Evolutionary conservation across 2,888 invertebrate species (phyloP).

Genomic region (Protophormia terraenovae): DNA sequence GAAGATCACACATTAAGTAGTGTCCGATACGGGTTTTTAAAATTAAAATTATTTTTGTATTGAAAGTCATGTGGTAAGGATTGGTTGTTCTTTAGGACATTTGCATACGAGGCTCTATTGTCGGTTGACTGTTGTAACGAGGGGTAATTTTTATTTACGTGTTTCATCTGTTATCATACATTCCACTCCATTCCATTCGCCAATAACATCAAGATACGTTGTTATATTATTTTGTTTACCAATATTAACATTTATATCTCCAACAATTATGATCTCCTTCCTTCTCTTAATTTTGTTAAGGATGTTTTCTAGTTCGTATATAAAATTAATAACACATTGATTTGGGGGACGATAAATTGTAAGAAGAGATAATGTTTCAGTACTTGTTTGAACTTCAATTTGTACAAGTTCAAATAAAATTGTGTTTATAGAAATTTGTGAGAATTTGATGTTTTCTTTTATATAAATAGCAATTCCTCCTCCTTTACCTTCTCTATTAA

Average conservation of each 20-base stretch:
- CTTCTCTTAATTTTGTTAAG: slow-evolving; percentile 13
- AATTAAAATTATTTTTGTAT: no score
- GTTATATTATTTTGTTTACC: no score
- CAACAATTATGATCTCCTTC: neutral
- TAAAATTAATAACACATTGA: neutral
- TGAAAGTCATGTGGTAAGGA: no score
- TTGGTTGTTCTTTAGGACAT: no score
- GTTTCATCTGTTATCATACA: no score
- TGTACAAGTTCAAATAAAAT: neutral
- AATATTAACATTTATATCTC: slow-evolving; percentile 40
- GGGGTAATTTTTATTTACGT: no score
- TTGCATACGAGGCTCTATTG: no score
- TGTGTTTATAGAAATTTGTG: neutral
- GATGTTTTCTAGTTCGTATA: neutral
- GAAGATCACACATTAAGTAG: no score
- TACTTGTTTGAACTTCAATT: neutral
- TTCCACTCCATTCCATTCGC: no score
- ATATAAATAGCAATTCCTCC: neutral
- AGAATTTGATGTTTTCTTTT: neutral
- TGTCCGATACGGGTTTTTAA: no score
- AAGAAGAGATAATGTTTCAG: neutral
- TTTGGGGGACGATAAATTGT: slow-evolving; percentile 2
- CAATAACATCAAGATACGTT: no score
- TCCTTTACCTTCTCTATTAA: neutral
- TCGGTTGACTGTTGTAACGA: no score